Evolutionary conservation across 2,797 vertebrate species (phyloP).

Genomic region (Aldrovandia affinis): DNA sequence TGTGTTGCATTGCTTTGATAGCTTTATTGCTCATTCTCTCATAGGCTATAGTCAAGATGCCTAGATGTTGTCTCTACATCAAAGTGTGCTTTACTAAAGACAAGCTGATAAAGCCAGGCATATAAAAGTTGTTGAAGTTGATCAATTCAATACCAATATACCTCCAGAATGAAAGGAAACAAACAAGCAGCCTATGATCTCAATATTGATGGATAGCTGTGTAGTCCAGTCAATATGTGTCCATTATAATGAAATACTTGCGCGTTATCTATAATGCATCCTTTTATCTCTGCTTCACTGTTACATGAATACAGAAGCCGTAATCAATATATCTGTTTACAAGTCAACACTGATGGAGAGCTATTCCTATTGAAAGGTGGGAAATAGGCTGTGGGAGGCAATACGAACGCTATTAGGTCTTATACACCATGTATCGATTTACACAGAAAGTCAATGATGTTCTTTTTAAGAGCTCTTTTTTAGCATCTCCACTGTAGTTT

Average conservation of each 20-base stretch:
- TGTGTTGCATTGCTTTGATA: neutral
- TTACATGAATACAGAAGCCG: conserved; percentile 2
- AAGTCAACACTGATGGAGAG: neutral
- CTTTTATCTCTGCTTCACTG: neutral
- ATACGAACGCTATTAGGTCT: neutral
- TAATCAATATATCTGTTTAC: conserved; percentile 16
- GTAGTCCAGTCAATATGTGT: neutral
- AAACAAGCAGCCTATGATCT: neutral
- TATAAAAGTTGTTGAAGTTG: neutral
- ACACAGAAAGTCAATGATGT: neutral
- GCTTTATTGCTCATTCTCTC: neutral
- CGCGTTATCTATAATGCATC: neutral
- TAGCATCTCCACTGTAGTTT: neutral
- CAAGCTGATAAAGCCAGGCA: neutral
- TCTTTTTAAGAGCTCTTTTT: neutral
- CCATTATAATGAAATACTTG: neutral
- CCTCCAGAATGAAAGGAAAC: neutral
- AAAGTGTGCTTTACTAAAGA: neutral
- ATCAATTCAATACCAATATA: neutral
- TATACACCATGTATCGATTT: neutral
- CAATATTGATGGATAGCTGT: neutral
- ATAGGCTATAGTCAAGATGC: neutral
- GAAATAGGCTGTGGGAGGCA: neutral
- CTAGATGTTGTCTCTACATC: neutral
- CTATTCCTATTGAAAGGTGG: neutral